Percentiles rank a stretch among this genome's conserved stretches.
Conservation (phyloP, 92 coral and sea anemone genomes). For the Zoanthus solanderi region DNA sequence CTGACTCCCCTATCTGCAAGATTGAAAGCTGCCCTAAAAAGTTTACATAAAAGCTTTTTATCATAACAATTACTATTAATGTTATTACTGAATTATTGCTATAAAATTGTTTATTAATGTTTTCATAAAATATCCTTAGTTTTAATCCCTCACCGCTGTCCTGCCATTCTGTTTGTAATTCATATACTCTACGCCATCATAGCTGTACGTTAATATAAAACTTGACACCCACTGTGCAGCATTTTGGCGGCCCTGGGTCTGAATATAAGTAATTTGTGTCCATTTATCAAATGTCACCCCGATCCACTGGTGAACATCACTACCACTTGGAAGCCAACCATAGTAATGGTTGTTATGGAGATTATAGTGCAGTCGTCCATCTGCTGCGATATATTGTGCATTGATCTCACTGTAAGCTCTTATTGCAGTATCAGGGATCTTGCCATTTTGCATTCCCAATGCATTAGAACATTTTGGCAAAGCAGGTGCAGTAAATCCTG, state of each 20-base stretch:
- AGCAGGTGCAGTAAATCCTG: slow-evolving; percentile 45
- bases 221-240: slow-evolving; percentile 53
- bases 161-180: slow-evolving; percentile 22
- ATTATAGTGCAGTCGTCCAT: slow-evolving; percentile 41
- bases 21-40: no score
- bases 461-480: slow-evolving; percentile 31
- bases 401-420: slow-evolving; percentile 33
- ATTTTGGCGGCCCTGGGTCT: slow-evolving; percentile 54
- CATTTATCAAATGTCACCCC: slow-evolving; percentile 42
- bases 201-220: slow-evolving; percentile 36
- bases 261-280: slow-evolving; percentile 43
- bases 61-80: no score
- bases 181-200: slow-evolving; percentile 34
- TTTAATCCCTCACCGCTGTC: slow-evolving; percentile 17
- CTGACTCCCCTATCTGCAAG: no score
- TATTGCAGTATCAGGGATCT: slow-evolving; percentile 54
- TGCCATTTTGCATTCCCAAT: slow-evolving; percentile 53
- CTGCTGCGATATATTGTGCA: neutral
- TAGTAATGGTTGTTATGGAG: slow-evolving; percentile 12
- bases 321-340: slow-evolving; percentile 41
- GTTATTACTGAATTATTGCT: no score
- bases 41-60: no score
- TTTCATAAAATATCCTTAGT: neutral
- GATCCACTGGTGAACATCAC: slow-evolving; percentile 47
- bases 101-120: neutral